These are phyloP conservation scores for Tamias sibiricus DNA, from an alignment of 2,113 vertebrate species.

Conservation along the genomic window DNA sequence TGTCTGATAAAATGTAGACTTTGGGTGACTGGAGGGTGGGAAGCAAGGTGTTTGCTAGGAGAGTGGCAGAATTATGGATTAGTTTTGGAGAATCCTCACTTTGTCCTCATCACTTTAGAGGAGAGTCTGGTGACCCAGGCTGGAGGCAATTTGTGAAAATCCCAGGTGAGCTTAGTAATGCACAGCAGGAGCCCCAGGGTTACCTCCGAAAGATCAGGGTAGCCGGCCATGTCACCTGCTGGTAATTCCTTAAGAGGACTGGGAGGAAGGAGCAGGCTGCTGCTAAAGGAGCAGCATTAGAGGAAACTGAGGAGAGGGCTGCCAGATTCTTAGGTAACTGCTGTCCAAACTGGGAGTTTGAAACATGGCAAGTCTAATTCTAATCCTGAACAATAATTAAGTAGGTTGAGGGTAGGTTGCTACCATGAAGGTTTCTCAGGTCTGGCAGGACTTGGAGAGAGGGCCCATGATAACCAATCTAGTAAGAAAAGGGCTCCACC, in stretches of 20 bases:
- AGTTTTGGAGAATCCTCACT: background rate
- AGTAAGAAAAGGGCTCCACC: background rate
- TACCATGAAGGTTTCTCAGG: background rate
- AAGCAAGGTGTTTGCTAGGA: background rate
- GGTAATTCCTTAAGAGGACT: background rate
- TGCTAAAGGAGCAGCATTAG: background rate
- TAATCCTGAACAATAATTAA: constrained; percentile 5
- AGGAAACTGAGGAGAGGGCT: background rate
- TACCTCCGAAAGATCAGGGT: background rate
- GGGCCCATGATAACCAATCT: background rate
- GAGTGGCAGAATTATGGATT: background rate
- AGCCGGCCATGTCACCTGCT: background rate
- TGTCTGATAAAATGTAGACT: background rate
- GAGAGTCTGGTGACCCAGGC: background rate
- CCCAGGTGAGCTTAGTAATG: background rate
- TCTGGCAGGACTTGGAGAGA: background rate
- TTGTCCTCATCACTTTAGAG: background rate
- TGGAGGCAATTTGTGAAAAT: background rate
- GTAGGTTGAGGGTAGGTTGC: background rate
- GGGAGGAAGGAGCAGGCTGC: background rate
- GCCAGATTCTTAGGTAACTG: background rate
- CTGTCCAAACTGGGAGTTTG: background rate
- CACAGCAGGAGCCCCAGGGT: background rate
- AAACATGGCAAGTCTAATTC: background rate
- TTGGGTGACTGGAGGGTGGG: background rate